Base-by-base conservation (phyloP, 2,888 invertebrate genomes). In the Aphidoletes aphidimyza region DNA sequence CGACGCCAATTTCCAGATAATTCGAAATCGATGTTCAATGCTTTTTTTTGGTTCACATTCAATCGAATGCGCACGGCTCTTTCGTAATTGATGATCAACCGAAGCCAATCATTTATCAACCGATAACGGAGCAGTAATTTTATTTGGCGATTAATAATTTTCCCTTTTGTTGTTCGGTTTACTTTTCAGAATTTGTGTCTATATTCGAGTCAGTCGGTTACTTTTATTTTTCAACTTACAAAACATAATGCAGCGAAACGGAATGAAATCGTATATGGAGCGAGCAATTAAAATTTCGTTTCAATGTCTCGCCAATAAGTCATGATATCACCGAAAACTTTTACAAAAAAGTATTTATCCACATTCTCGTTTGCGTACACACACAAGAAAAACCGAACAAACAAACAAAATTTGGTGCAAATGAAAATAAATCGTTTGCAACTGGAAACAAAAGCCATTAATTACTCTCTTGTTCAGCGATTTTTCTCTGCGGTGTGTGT, bases 281-380 rank as follows among this genome's bases (percentile, higher is more conserved):
- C 8, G 30, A 30, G 3, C 34, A 69, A 54, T 26, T 54, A 54
- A 54, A 3, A 22, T 54, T 54, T 54, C 26, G 17, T 54, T 69
- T 69, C 69, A 69, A 69, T 69, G 69, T 34, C 69, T 69, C 69
- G 34, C 8, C 69, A 69, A 69, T 69, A 69, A 30, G 34, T 69
- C 69, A 54, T 69, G 14, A 11, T 30, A 69, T 69, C 30, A 14
- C 34, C 0, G 14, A 2, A 30, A 2, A 1, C 17, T 30, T 30
- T 17, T n/a, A 26, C 54, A 54, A 54, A 54, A 49, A 54, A 54
- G 22, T 14, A 54, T 8, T 22, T 26, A 54, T 54, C 54, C n/a
- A n/a, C n/a, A n/a, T n/a, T n/a, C n/a, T n/a, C n/a, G n/a, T n/a
- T n/a, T n/a, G 17, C 17, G 17, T 19, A 47, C 19, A 19, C 47